Percentiles rank a stretch among this genome's conserved stretches.
Conservation (phyloP, 2,888 invertebrate genomes). For the Invenusta paracnida region DNA sequence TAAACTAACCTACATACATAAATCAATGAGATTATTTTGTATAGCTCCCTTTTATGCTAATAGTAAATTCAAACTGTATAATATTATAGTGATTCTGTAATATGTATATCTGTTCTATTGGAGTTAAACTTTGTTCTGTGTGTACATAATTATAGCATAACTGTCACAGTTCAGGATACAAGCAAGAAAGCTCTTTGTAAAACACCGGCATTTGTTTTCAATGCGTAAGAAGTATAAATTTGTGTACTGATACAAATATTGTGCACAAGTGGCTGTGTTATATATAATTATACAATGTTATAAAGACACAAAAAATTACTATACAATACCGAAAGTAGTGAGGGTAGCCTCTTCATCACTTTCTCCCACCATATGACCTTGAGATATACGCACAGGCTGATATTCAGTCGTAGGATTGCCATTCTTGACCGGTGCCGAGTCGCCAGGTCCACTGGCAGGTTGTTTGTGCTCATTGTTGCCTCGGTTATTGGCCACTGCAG, state of each 20-base stretch:
- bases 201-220: neutral
- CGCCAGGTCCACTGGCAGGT: neutral
- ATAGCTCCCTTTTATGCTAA: too few relatives aligned
- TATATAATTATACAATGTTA: too few relatives aligned
- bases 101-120: too few relatives aligned
- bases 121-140: too few relatives aligned
- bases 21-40: too few relatives aligned
- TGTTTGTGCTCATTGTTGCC: neutral
- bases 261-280: too few relatives aligned
- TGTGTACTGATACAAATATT: too few relatives aligned
- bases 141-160: too few relatives aligned
- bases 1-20: too few relatives aligned
- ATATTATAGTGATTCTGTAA: too few relatives aligned
- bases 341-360: neutral
- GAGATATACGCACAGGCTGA: neutral
- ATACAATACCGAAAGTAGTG: conserved; percentile 11
- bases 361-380: neutral
- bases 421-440: neutral
- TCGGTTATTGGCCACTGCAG: neutral
- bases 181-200: neutral
- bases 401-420: neutral
- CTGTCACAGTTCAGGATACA: neutral
- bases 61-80: too few relatives aligned
- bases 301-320: neutral
- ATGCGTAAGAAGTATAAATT: too few relatives aligned